These are phyloP conservation scores for Crocodylus rhombifer DNA, from an alignment of 2,797 vertebrate species.

Conservation along the genomic window DNA sequence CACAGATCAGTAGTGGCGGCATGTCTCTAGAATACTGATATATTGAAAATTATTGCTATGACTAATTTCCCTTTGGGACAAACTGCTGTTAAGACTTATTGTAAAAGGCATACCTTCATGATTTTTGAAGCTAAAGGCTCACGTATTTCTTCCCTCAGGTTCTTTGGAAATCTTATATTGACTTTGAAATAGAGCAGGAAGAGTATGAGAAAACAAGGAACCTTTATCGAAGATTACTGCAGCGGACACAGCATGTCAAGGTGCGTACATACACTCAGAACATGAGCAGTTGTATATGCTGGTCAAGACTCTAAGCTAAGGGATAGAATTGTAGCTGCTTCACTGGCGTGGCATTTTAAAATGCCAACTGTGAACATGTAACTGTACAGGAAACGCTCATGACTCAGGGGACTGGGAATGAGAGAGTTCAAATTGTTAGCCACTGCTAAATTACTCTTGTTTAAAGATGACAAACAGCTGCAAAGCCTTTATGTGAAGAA, in stretches of 20 bases:
- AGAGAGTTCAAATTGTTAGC: background rate
- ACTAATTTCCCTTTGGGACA: background rate
- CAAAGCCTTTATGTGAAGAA: background rate
- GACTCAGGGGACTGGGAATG: background rate
- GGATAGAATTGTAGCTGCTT: background rate
- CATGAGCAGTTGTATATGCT: background rate
- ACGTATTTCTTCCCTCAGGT: constrained; percentile 81
- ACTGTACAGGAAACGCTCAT: background rate
- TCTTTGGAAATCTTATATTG: constrained; percentile 98
- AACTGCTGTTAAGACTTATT: background rate
- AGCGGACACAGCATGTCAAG: constrained; percentile 97
- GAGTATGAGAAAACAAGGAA: constrained; percentile 93
- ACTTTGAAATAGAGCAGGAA: constrained; percentile 98
- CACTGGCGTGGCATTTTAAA: background rate
- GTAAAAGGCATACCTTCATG: background rate
- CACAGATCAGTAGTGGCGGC: too few species aligned
- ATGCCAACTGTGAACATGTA: background rate
- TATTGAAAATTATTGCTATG: background rate
- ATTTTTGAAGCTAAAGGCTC: background rate
- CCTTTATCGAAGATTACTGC: constrained; percentile 92
- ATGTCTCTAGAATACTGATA: background rate
- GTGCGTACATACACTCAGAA: constrained; percentile 66
- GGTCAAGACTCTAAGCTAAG: fast-evolving
- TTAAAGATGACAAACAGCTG: fast-evolving
- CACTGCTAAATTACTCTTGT: fast-evolving